phyloP scores from a whole-genome alignment of 2,113 vertebrate genomes.

The Perca fluviatilis region DNA sequence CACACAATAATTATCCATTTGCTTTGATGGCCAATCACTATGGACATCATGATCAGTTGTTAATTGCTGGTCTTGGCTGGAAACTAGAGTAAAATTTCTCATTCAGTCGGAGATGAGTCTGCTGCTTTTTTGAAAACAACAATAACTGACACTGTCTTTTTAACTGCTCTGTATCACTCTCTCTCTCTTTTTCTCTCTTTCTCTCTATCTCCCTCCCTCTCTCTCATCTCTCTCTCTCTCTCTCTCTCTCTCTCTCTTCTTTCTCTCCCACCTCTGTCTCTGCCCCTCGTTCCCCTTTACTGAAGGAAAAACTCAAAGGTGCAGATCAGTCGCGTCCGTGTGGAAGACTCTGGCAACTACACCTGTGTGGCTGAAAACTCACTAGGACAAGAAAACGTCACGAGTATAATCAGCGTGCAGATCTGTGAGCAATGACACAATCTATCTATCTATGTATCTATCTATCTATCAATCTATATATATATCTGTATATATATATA shows the following conservation, averaged over 20 bases:
- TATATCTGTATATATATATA: too few species aligned
- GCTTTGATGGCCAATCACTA: background rate
- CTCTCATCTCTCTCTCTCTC: too few species aligned
- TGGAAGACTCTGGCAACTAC: constrained; percentile 96
- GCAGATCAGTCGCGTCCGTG: constrained; percentile 94
- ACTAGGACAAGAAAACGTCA: constrained; percentile 91
- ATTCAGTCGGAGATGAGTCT: constrained; percentile 19
- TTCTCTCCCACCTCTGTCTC: background rate
- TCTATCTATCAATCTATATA: constrained; percentile 20
- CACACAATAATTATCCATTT: constrained; percentile 1
- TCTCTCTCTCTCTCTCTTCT: background rate
- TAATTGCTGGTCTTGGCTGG: constrained; percentile 7
- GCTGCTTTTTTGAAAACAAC: constrained; percentile 23
- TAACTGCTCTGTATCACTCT: constrained; percentile 35
- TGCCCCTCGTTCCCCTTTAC: background rate
- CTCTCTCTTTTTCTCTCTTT: background rate
- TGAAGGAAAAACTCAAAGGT: constrained; percentile 97
- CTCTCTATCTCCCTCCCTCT: constrained; percentile 4
- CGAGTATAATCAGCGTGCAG: constrained; percentile 93
- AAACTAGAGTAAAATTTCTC: constrained; percentile 1
- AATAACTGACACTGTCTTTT: constrained; percentile 18
- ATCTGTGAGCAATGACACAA: constrained; percentile 88
- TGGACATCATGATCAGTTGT: background rate
- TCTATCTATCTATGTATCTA: constrained; percentile 14
- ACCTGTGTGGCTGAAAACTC: constrained; percentile 96